phyloP scores from a whole-genome alignment of 1,140 invertebrate genomes.

The Lysiphlebus fabarum region DNA sequence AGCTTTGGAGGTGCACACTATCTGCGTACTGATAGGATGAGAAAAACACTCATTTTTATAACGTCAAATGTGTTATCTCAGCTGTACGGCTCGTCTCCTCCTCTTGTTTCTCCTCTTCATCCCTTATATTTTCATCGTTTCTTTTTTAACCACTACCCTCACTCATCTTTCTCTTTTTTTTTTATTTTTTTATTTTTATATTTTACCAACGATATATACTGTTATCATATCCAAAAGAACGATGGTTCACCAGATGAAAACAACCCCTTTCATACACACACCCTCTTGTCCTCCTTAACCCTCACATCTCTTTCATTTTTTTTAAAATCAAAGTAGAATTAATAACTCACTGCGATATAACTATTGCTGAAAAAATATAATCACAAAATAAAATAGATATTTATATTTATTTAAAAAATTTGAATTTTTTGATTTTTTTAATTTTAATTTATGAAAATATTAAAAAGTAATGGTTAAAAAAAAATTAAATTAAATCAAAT shows the following conservation, averaged over 20 bases:
- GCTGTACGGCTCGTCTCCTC: conserved; percentile 30
- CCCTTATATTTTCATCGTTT: conserved; percentile 30
- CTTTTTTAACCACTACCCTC: conserved; percentile 19
- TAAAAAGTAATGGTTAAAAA: too few species aligned
- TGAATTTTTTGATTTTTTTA: too few species aligned
- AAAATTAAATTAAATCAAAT: too few species aligned
- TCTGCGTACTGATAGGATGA: conserved; percentile 40
- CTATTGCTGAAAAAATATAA: too few species aligned
- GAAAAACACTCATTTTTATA: conserved; percentile 54
- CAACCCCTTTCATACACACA: conserved; percentile 27
- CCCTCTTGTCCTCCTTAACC: too few species aligned
- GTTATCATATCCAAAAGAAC: conserved; percentile 34
- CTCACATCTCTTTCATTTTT: too few species aligned
- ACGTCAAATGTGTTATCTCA: conserved; percentile 51
- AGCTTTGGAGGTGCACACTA: conserved; percentile 37
- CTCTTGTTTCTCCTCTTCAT: conserved; percentile 28
- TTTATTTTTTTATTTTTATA: conserved; percentile 27
- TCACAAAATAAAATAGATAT: too few species aligned
- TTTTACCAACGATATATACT: conserved; percentile 48
- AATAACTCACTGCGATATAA: too few species aligned
- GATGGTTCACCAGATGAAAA: conserved; percentile 47
- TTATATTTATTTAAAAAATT: too few species aligned
- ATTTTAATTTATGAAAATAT: too few species aligned
- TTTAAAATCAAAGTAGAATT: too few species aligned
- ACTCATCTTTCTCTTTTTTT: conserved; percentile 14